Conservation (phyloP, 2,888 invertebrate species). For the Zhuqinia jingwanae region DNA sequence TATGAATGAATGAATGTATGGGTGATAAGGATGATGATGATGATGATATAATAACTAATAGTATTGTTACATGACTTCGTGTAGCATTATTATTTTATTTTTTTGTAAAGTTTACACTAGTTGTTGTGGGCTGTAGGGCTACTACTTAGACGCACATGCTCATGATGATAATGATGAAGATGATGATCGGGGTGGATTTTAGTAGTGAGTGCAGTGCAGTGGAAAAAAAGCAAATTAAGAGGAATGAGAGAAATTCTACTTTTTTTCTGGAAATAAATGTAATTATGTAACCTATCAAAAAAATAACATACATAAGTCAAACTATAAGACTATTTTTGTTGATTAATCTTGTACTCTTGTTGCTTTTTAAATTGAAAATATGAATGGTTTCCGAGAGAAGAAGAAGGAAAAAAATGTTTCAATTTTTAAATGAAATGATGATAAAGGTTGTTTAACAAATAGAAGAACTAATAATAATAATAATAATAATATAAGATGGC, state of each 20-base stretch:
- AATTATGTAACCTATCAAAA: too few relatives aligned
- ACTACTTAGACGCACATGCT: too few relatives aligned
- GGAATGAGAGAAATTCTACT: too few relatives aligned
- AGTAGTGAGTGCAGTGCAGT: too few relatives aligned
- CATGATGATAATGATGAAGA: not conserved
- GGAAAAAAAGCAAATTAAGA: conserved; percentile 3
- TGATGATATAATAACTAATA: conserved; percentile 25
- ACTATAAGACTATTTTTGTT: too few relatives aligned
- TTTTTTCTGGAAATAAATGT: not conserved
- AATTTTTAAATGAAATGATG: conserved; percentile 69
- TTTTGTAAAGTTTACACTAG: too few relatives aligned
- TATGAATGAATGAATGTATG: not conserved
- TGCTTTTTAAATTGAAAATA: conserved; percentile 69
- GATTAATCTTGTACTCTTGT: too few relatives aligned
- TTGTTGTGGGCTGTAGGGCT: too few relatives aligned
- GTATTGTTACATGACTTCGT: not conserved
- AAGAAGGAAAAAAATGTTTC: too few relatives aligned
- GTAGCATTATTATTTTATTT: too few relatives aligned
- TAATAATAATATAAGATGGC: not conserved
- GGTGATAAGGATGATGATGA: conserved; percentile 32
- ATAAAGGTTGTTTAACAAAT: not conserved
- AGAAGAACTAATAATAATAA: too few relatives aligned
- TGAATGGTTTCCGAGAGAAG: conserved; percentile 60
- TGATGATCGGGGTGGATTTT: not conserved
- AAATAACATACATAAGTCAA: too few relatives aligned